Conservation (phyloP, 2,797 vertebrate genomes). For the Craterocephalus amniculus region DNA sequence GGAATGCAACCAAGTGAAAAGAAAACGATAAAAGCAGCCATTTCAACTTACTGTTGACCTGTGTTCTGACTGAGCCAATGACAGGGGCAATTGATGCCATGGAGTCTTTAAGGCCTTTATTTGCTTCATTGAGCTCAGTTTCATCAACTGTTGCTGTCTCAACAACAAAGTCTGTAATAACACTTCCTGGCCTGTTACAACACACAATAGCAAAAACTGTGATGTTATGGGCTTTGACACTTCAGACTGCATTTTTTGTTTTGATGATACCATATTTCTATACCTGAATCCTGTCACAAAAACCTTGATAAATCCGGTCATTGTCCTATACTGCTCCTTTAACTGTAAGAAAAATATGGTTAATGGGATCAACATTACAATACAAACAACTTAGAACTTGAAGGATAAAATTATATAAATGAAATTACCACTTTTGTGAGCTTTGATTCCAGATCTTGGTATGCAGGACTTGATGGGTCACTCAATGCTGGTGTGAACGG, state of each 20-base stretch:
- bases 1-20: background rate
- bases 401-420: background rate
- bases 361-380: background rate
- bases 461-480: constrained; percentile 1
- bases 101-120: constrained; percentile 38
- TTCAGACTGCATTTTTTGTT: background rate
- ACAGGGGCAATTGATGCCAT: constrained; percentile 40
- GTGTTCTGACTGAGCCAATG: constrained; percentile 1
- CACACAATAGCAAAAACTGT: background rate
- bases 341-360: constrained; percentile 43
- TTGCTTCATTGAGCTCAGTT: constrained; percentile 59
- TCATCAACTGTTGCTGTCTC: constrained; percentile 31
- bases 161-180: constrained; percentile 75
- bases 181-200: constrained; percentile 83
- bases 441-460: background rate
- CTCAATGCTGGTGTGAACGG: constrained; percentile 21
- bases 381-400: background rate
- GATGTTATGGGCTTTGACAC: background rate
- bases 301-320: constrained; percentile 30
- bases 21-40: background rate
- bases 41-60: constrained; percentile 51
- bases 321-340: fast-evolving
- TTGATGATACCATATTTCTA: background rate
- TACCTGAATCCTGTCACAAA: constrained; percentile 62
- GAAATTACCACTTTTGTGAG: constrained; percentile 60